These are phyloP conservation scores for Ornithoptera alexandrae DNA, from an alignment of 2,888 invertebrate species.

Conservation along the genomic window DNA sequence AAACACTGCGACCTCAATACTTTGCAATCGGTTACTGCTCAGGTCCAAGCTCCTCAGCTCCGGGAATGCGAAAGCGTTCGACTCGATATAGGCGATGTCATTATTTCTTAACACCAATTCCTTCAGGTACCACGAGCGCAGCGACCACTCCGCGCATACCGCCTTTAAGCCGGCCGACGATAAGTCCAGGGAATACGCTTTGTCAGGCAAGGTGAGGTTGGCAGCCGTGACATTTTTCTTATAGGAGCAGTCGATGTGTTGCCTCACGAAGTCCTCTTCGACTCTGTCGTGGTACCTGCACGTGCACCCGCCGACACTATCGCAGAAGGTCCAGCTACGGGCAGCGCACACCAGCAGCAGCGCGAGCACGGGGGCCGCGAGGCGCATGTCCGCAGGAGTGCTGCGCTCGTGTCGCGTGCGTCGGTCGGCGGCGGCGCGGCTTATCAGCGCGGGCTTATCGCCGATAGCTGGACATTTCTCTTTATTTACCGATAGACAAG, in stretches of 20 bases:
- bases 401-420: slow-evolving; percentile 47
- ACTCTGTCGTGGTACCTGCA: slow-evolving; percentile 47
- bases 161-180: slow-evolving; percentile 57
- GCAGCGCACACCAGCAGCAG: slow-evolving; percentile 16
- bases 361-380: neutral
- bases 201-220: slow-evolving; percentile 49
- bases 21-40: slow-evolving; percentile 59
- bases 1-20: slow-evolving; percentile 61
- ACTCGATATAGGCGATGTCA: slow-evolving; percentile 48
- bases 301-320: slow-evolving; percentile 46
- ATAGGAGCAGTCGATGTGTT: slow-evolving; percentile 58
- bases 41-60: slow-evolving; percentile 63
- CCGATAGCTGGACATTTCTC: slow-evolving; percentile 62
- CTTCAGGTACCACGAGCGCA: slow-evolving; percentile 50
- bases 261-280: slow-evolving; percentile 45
- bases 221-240: slow-evolving; percentile 33
- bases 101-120: slow-evolving; percentile 58
- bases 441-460: slow-evolving; percentile 61
- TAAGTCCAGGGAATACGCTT: slow-evolving; percentile 55
- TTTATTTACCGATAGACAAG: slow-evolving; percentile 39
- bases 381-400: slow-evolving; percentile 37
- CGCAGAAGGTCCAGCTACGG: slow-evolving; percentile 52
- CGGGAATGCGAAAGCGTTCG: slow-evolving; percentile 53
- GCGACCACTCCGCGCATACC: slow-evolving; percentile 42
- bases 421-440: slow-evolving; percentile 49